Evolutionary conservation across 2,113 vertebrate genomes (phyloP), one percentile per base, ranked within the genome.

Genomic region (Corapipo altera): DNA sequence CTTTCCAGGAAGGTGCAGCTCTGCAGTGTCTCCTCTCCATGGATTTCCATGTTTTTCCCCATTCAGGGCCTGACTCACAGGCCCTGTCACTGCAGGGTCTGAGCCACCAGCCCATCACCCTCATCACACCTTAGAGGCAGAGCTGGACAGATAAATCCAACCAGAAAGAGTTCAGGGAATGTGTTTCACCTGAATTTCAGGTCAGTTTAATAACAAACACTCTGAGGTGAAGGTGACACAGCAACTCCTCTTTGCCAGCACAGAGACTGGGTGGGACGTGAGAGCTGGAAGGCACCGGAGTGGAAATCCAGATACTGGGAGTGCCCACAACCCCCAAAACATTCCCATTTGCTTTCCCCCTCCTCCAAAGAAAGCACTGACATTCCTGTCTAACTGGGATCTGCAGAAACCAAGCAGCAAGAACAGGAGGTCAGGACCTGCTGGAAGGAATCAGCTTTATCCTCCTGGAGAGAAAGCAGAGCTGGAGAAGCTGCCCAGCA

Each of bases 171-270:
- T 9, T 64, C 49, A 64, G 23, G 33, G 46, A 51, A 80, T 30
- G 62, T 72, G 46, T 76, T 75, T 89, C 70, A 74, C 6, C 3
- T 1, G 17, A 64, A 73, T 77, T 71, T 51, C 44, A 64, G 44
- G 76, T 35, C 52, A 88, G 57, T 73, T 78, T 52, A 74, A 46
- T 59, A 87, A 91, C 11, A 49, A 90, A 77, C 69, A 5, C 84
- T 69, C 51, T 52, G 79, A 93, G 64, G 66, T 93, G 55, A 92
- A 88, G 0, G 9, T 69, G 93, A 89, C 62, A 75, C 30, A 88
- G 72, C 52, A 79, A 74, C 57, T 67, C 28, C 82, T 52, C 43
- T 11, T 17, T 15, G 64, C n/a, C 55, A 20, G 12, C 33, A 88
- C 33, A 20, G 71, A 92, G 49, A 43, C 17, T 85, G 2, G 2